A percentile compares a stretch with the other conserved stretches of the same genome.
Evolutionary conservation across 2,888 invertebrate genomes (phyloP).

Genomic region (Timandra comae): DNA sequence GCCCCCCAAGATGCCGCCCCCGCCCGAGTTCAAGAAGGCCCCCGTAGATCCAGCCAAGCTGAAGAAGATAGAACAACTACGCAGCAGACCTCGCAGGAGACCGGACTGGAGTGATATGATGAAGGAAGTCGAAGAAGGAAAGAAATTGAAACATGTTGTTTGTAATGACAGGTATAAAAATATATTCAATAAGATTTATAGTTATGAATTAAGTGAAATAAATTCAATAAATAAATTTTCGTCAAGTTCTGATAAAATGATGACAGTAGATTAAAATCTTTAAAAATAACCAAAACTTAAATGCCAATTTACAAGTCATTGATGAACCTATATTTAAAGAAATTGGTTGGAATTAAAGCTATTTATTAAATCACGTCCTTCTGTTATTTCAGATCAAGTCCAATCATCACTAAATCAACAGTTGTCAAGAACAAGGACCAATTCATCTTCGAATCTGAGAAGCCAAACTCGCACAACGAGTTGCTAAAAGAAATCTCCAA

Average conservation of each 20-base stretch:
- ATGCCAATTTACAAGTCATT: too few relatives aligned
- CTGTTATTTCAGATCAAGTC: slow-evolving; percentile 78
- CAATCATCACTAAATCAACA: slow-evolving; percentile 74
- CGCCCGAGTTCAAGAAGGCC: slow-evolving; percentile 78
- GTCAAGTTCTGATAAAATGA: too few relatives aligned
- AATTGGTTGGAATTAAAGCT: too few relatives aligned
- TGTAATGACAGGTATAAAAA: slow-evolving; percentile 88
- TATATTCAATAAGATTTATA: too few relatives aligned
- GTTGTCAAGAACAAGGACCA: slow-evolving; percentile 84
- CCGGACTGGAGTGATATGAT: slow-evolving; percentile 94
- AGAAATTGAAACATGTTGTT: slow-evolving; percentile 86
- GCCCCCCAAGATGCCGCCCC: slow-evolving; percentile 80
- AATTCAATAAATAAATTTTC: too few relatives aligned
- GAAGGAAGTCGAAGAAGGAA: slow-evolving; percentile 92
- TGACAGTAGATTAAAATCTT: too few relatives aligned
- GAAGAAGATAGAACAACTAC: slow-evolving; percentile 83
- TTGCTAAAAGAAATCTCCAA: slow-evolving; percentile 87
- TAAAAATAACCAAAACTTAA: too few relatives aligned
- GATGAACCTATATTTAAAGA: too few relatives aligned
- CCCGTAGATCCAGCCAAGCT: slow-evolving; percentile 78
- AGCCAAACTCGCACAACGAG: slow-evolving; percentile 85
- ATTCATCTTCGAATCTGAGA: slow-evolving; percentile 93
- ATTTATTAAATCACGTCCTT: too few relatives aligned
- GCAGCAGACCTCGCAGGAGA: slow-evolving; percentile 85
- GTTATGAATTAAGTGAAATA: too few relatives aligned